Evolutionary conservation across 2,797 vertebrate species (phyloP).

Genomic region (Poecilia gillii): DNA sequence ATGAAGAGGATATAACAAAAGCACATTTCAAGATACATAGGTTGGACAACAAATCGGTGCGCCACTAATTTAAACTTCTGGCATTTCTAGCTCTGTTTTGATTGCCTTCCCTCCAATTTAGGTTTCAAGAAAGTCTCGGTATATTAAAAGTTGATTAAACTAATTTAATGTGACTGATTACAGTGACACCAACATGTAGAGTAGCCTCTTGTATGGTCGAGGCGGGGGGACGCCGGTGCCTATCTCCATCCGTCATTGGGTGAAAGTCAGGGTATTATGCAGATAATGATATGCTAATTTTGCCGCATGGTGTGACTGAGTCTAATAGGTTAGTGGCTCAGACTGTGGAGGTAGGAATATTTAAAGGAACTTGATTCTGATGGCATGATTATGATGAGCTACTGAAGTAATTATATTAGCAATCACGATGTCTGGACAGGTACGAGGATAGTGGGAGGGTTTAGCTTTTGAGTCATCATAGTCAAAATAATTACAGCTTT

Average conservation of each 20-base stretch:
- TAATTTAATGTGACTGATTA: background rate
- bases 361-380: background rate
- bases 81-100: background rate
- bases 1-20: background rate
- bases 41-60: background rate
- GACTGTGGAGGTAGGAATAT: background rate
- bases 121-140: background rate
- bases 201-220: no score
- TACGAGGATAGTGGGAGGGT: background rate
- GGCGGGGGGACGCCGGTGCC: background rate
- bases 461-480: background rate
- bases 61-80: no score
- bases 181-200: background rate
- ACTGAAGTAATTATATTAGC: background rate
- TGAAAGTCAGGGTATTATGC: background rate
- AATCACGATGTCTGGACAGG: background rate
- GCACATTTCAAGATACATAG: background rate
- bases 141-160: background rate
- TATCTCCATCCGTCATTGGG: background rate
- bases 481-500: constrained; percentile 3
- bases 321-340: background rate
- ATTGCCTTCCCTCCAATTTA: background rate
- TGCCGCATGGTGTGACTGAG: background rate
- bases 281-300: background rate
- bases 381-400: background rate